A percentile compares a stretch with the other conserved stretches of the same genome.
phyloP scores from a whole-genome alignment of 2,797 vertebrate species.

The Molossus alvarezi region DNA sequence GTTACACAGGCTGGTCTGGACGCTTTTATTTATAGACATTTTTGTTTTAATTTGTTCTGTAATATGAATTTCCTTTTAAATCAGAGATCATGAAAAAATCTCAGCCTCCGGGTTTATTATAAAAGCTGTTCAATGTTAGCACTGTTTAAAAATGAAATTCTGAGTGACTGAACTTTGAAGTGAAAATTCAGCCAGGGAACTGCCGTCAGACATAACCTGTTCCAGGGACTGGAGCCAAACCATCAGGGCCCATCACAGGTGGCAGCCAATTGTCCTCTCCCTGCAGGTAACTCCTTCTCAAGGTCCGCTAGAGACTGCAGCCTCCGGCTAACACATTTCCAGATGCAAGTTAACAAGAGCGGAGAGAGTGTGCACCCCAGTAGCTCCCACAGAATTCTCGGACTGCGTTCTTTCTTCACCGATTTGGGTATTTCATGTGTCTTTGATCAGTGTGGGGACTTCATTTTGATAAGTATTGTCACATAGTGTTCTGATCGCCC shows the following conservation, averaged over 20 bases:
- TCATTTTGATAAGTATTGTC: not conserved
- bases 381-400: not conserved
- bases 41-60: not conserved
- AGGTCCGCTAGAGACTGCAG: not conserved
- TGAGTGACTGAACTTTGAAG: not conserved
- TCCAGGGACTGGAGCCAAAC: not conserved
- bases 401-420: constrained; percentile 19
- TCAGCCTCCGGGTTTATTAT: not conserved
- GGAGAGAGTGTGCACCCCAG: not conserved
- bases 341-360: not conserved
- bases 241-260: not conserved
- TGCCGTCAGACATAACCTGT: not conserved
- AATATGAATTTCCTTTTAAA: not conserved
- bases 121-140: not conserved
- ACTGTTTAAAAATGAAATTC: constrained; percentile 28
- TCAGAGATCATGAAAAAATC: constrained; percentile 1
- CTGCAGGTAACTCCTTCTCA: not conserved
- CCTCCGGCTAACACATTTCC: not conserved
- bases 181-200: not conserved
- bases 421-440: not conserved
- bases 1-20: not conserved
- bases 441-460: not conserved
- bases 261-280: not conserved
- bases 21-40: not conserved
- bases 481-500: not conserved